Base-by-base conservation (phyloP, 2,113 vertebrate genomes). In the Phaethornis superciliosus region DNA sequence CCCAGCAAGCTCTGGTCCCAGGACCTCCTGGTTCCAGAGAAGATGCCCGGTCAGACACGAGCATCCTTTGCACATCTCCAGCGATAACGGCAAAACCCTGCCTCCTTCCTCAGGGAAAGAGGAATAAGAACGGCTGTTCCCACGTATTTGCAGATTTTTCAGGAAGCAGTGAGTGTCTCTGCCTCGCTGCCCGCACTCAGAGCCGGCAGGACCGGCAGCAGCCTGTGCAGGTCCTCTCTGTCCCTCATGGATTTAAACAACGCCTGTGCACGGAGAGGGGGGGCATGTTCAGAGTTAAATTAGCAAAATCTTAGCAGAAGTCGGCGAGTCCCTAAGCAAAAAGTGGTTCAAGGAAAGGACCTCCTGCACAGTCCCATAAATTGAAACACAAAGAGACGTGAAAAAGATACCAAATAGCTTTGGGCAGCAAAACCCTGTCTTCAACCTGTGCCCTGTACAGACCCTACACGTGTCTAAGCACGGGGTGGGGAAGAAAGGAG, bases 201-300 rank as follows among this genome's bases (percentile, higher is more conserved):
- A 9, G 19, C 20, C 3, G 1, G 49, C 33, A 56, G 75, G 44
- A 85, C 52, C 7, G 0, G 67, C 58, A 47, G 35, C 5, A 0
- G 63, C 1, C 5, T 27, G n/a, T 20, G 40, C n/a, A 2, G 51
- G 55, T 88, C 93, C 80, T n/a, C n/a, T n/a, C n/a, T 5, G 35
- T 72, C n/a, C 55, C 55, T 72, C 71, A n/a, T 40, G 7, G 46
- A 35, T 67, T 63, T 56, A 47, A 69, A 37, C 30, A 69, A 21
- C 1, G 0, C 1, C 3, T 0, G 4, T 20, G 32, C 12, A 9
- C 28, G 2, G 27, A 37, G 60, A 40, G 44, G 60, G 0, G 0
- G 4, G 40, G 67, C 82, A 89, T 0, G 3, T 54, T 5, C 59
- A 58, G 46, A 70, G 68, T 27, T 64, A 86, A 88, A 81, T 63